Conservation (phyloP, 2,797 vertebrate species). For the Rostrhamus sociabilis region DNA sequence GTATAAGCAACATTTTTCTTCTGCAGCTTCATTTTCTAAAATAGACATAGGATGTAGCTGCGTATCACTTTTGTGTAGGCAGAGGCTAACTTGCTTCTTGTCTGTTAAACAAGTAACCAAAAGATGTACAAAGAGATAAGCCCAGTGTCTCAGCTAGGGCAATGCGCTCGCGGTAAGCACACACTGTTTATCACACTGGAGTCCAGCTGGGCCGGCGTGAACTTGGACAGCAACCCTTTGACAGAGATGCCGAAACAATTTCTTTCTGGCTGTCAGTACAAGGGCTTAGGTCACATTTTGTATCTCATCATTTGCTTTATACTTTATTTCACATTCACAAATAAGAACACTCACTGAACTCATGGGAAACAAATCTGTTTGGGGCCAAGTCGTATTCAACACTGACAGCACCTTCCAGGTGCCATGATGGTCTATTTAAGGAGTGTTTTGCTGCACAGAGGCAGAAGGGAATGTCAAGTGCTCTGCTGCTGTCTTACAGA, state of each 20-base stretch:
- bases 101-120: not conserved
- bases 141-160: not conserved
- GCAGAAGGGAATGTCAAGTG: not conserved
- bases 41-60: constrained; percentile 1
- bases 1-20: not conserved
- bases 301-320: not conserved
- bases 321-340: not conserved
- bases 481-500: not conserved
- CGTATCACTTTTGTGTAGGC: not conserved
- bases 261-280: not conserved
- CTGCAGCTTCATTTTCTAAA: not conserved
- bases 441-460: not conserved
- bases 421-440: not conserved
- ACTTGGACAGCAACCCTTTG: not conserved
- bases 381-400: not conserved
- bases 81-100: not conserved
- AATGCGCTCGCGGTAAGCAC: rapidly evolving
- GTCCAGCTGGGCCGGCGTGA: not conserved
- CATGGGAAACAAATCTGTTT: not conserved
- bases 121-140: not conserved
- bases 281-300: not conserved
- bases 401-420: not conserved
- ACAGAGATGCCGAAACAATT: not conserved
- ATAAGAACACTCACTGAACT: not conserved
- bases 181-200: not conserved